Percentiles rank a stretch among this genome's conserved stretches.
Evolutionary conservation across 2,113 vertebrate genomes (phyloP).

Genomic region (Alouatta palliata): DNA sequence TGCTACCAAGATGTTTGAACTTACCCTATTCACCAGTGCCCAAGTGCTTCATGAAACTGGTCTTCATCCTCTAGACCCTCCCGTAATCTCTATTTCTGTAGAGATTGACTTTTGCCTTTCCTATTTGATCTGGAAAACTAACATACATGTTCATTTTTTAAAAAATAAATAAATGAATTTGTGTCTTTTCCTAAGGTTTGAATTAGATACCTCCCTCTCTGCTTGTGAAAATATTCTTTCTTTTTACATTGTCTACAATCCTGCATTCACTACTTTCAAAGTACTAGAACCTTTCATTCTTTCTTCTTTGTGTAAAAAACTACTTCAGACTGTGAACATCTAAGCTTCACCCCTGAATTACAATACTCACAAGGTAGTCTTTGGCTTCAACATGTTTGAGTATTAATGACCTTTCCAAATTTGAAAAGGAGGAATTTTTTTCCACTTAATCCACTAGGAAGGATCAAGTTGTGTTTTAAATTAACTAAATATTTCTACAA

Average conservation of each 20-base stretch:
- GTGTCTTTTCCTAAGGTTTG: background rate
- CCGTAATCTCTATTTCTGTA: background rate
- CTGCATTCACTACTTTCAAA: background rate
- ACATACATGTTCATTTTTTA: background rate
- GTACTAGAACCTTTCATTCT: background rate
- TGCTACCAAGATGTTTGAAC: background rate
- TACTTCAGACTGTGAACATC: background rate
- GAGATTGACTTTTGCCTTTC: background rate
- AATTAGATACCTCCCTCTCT: background rate
- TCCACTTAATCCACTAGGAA: background rate
- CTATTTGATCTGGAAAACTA: background rate
- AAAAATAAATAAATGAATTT: background rate
- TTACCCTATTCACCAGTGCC: background rate
- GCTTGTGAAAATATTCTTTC: background rate
- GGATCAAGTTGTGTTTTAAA: background rate
- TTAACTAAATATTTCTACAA: constrained; percentile 13
- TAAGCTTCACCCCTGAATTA: background rate
- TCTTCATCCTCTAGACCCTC: background rate
- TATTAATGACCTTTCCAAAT: constrained; percentile 27
- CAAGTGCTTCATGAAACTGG: background rate
- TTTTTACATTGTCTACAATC: background rate
- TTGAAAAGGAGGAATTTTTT: background rate
- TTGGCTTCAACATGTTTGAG: background rate
- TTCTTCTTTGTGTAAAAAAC: background rate
- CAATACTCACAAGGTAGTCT: background rate